Conservation (phyloP, 2,888 invertebrate genomes). For the Melanchra persicariae region DNA sequence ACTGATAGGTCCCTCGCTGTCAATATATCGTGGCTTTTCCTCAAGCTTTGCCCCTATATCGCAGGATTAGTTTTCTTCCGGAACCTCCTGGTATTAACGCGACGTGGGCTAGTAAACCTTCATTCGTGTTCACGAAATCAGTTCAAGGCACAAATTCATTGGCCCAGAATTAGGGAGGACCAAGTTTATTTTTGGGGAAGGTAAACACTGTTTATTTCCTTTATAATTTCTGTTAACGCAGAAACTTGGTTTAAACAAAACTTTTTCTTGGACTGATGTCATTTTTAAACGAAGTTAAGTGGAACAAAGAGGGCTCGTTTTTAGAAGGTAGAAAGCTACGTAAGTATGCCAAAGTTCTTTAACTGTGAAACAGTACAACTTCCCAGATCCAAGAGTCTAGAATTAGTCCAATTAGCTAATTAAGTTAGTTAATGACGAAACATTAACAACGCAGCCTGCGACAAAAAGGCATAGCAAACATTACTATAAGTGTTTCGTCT, state of each 20-base stretch:
- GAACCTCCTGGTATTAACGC: slow-evolving; percentile 35
- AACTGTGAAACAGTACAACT: not conserved
- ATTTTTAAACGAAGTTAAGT: slow-evolving; percentile 8
- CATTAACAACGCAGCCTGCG: not conserved
- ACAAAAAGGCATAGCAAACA: not conserved
- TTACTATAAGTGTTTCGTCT: not conserved
- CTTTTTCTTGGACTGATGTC: not conserved
- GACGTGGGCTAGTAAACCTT: slow-evolving; percentile 22
- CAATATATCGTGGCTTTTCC: slow-evolving; percentile 43
- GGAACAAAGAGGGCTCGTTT: not conserved
- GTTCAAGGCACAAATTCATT: slow-evolving; percentile 20
- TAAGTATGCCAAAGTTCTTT: not conserved
- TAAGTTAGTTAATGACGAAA: slow-evolving; percentile 9
- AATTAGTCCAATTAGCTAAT: slow-evolving; percentile 29
- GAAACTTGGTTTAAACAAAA: slow-evolving; percentile 6
- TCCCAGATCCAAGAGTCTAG: not conserved
- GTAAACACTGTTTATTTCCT: not conserved
- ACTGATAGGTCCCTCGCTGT: slow-evolving; percentile 38
- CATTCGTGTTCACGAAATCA: slow-evolving; percentile 38
- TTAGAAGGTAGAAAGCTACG: not conserved
- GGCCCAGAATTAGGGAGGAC: not conserved
- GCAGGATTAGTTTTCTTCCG: slow-evolving; percentile 49
- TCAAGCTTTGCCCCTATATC: slow-evolving; percentile 27
- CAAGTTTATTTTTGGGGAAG: not conserved
- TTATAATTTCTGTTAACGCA: not conserved